Evolutionary conservation across 2,797 vertebrate genomes (phyloP).

Genomic region (Pelochelys cantorii): DNA sequence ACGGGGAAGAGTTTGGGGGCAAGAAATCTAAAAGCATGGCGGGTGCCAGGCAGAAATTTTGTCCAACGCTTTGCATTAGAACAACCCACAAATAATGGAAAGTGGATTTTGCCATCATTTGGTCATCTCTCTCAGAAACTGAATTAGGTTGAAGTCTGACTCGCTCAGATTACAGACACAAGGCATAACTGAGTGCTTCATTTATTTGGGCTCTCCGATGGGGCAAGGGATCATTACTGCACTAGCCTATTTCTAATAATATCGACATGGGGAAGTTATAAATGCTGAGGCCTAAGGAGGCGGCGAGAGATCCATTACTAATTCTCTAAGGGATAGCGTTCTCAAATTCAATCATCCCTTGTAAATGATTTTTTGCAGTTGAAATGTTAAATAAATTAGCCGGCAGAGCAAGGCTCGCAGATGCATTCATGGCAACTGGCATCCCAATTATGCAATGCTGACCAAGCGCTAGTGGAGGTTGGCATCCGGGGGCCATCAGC

Average conservation of each 20-base stretch:
- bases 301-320: conserved; percentile 54
- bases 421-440: conserved; percentile 27
- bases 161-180: conserved; percentile 54
- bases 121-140: not conserved
- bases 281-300: conserved; percentile 58
- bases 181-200: conserved; percentile 63
- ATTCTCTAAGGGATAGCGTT: conserved; percentile 64
- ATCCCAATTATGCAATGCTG: conserved; percentile 1
- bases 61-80: accelerated
- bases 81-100: not conserved
- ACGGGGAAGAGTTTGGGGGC: not conserved
- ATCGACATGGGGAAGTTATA: conserved; percentile 61
- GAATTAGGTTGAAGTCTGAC: conserved; percentile 19
- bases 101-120: not conserved
- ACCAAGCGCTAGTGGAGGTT: not conserved
- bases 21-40: not conserved
- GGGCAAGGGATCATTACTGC: conserved; percentile 72
- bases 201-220: conserved; percentile 66
- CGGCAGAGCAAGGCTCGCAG: conserved; percentile 37
- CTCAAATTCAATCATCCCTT: conserved; percentile 75
- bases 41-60: not conserved
- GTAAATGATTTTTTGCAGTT: conserved; percentile 61
- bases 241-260: conserved; percentile 73
- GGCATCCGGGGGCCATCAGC: not conserved
- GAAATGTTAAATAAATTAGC: conserved; percentile 79